Base-by-base conservation (phyloP, 2,113 vertebrate species). In the Tricholaema leucomelas region DNA sequence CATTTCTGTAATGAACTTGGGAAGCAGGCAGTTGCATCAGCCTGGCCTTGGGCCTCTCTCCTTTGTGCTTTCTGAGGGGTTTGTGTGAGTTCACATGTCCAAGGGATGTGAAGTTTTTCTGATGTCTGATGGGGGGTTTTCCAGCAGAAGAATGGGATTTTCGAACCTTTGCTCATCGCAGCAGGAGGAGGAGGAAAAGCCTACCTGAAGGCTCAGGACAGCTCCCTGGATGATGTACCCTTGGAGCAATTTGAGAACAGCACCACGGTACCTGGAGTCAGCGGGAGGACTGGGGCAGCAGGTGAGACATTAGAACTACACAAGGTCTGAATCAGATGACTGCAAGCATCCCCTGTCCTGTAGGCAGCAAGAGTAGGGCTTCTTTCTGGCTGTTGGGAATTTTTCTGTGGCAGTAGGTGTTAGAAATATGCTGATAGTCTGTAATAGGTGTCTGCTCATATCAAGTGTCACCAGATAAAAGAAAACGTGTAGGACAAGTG, bases 121-220 rank as follows among this genome's bases (percentile, higher is more conserved):
- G 60, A 93, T 96, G 31, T 96, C 92, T 89, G 85, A 74, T 81
- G 90, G 88, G 88, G 90, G 90, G 90, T 95, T 92, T 95, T 91
- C 40, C 93, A 98, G 98, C 97, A 97, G 98, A 98, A 98, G 71
- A 95, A 96, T 10, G 97, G 96, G 6, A 96, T 97, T 92, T 96
- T 97, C 77, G 97, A 98, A 95, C 99, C 98, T 52, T 96, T 98
- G 97, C 97, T 98, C 96, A 98, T 98, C 78, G 99, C 98, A 23
- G 99, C 99, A 63, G 98, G 99, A 31, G 99, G 98, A 69, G 98
- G 99, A 94, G 98, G 99, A 60, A 98, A 98, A 66, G 98, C 98
- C 48, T 99, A 98, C 95, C 81, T 98, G 96, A 98, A 98, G 92
- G 96, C 98, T 88, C 98, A 94, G 15, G 97, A 98, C 82, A 93